These are phyloP conservation scores for Cercocebus atys DNA, from an alignment of 2,113 vertebrate genomes.

Conservation along the genomic window DNA sequence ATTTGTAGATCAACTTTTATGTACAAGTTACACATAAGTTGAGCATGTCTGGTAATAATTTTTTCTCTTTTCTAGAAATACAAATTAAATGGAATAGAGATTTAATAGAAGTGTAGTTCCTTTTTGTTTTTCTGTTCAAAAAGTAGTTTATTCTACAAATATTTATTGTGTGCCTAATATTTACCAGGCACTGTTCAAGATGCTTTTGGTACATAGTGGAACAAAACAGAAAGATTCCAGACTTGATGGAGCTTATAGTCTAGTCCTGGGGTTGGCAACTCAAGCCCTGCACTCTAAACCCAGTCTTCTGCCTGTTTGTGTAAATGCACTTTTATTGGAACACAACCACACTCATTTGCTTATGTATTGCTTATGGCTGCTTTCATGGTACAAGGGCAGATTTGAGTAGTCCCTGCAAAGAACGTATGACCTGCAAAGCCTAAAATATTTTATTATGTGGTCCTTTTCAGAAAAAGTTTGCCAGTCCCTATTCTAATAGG, in stretches of 20 bases:
- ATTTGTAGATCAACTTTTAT: neutral
- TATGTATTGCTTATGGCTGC: neutral
- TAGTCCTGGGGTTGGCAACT: neutral
- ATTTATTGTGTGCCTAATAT: neutral
- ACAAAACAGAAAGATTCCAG: neutral
- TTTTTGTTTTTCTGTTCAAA: neutral
- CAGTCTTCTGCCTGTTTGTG: neutral
- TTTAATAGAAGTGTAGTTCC: neutral
- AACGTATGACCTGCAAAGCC: neutral
- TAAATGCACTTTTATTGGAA: neutral
- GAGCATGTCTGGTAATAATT: neutral
- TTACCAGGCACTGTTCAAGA: neutral
- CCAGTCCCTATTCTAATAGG: neutral
- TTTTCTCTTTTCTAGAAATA: conserved; percentile 1
- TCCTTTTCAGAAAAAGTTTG: neutral
- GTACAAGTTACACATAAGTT: neutral
- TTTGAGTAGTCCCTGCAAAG: neutral
- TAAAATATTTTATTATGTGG: neutral
- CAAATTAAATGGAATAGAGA: conserved; percentile 2
- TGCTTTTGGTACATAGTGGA: neutral
- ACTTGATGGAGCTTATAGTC: neutral
- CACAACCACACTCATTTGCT: neutral
- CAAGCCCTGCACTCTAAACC: neutral
- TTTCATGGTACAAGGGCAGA: neutral
- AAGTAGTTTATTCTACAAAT: neutral